A percentile compares a stretch with the other conserved stretches of the same genome.
Conservation (phyloP, 2,888 invertebrate species). For the Trissolcus japonicus region DNA sequence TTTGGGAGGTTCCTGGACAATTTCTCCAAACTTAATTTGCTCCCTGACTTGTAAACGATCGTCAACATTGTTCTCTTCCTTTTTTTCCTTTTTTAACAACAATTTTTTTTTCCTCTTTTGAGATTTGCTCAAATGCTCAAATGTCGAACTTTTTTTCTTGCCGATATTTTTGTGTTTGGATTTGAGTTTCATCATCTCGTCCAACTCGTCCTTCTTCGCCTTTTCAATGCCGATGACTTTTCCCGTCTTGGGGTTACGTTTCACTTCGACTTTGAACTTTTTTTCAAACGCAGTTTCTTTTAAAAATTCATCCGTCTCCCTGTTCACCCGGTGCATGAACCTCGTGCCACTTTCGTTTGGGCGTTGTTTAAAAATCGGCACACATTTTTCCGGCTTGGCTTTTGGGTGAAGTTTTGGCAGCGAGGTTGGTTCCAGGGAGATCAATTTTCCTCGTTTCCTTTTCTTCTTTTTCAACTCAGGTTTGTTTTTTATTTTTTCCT, state of each 20-base stretch:
- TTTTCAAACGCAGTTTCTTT: constrained; percentile 81
- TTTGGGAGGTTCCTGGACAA: constrained; percentile 84
- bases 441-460: constrained; percentile 69
- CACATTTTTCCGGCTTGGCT: constrained; percentile 76
- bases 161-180: constrained; percentile 72
- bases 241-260: constrained; percentile 78
- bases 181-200: constrained; percentile 76
- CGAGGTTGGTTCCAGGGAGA: constrained; percentile 63
- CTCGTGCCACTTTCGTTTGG: constrained; percentile 81
- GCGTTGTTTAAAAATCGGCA: constrained; percentile 79
- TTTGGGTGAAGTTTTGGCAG: constrained; percentile 60
- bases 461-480: constrained; percentile 72
- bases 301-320: constrained; percentile 80
- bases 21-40: constrained; percentile 85
- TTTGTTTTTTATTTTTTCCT: constrained; percentile 77
- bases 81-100: constrained; percentile 77
- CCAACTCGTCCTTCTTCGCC: constrained; percentile 78
- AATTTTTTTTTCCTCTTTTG: constrained; percentile 79
- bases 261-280: constrained; percentile 80
- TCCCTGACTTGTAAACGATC: constrained; percentile 78
- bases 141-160: constrained; percentile 63
- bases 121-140: constrained; percentile 75
- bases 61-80: constrained; percentile 70
- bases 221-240: constrained; percentile 76
- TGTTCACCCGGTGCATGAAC: constrained; percentile 82